Evolutionary conservation across 2,888 invertebrate species (phyloP).

Genomic region (Drosophila lacicola): DNA sequence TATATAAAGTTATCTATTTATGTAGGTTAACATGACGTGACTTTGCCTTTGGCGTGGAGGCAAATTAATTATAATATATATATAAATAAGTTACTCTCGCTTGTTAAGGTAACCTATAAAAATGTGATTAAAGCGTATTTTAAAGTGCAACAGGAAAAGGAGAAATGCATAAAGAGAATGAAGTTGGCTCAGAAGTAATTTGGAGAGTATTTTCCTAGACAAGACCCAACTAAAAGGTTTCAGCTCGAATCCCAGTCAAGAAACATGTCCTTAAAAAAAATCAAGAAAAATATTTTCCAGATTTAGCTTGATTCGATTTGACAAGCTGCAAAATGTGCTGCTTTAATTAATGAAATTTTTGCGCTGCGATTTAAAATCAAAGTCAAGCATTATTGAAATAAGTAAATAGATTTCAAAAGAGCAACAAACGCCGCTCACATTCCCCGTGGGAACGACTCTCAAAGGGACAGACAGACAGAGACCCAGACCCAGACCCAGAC

Average conservation of each 20-base stretch:
- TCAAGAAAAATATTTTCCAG: neutral
- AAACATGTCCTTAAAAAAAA: neutral
- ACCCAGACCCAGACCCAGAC: constrained; percentile 4
- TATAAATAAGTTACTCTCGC: neutral
- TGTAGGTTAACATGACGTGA: constrained; percentile 7
- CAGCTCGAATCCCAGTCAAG: too few species aligned
- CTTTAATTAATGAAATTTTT: constrained; percentile 31
- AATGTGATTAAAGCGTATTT: neutral
- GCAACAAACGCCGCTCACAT: constrained; percentile 20
- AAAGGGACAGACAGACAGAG: neutral
- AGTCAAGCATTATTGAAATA: constrained; percentile 44
- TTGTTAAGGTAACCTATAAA: constrained; percentile 3
- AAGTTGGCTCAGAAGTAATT: neutral
- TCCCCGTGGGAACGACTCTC: constrained; percentile 29
- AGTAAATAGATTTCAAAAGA: constrained; percentile 46
- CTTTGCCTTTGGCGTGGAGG: neutral
- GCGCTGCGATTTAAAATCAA: constrained; percentile 27
- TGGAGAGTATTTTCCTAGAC: neutral
- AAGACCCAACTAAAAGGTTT: too few species aligned
- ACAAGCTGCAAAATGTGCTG: constrained; percentile 9
- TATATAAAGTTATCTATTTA: neutral
- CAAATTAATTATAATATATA: constrained; percentile 6
- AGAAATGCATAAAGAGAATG: neutral
- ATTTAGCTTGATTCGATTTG: neutral
- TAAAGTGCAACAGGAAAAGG: neutral